Conservation (phyloP, 2,888 invertebrate species). For the Coleophora deauratella region DNA sequence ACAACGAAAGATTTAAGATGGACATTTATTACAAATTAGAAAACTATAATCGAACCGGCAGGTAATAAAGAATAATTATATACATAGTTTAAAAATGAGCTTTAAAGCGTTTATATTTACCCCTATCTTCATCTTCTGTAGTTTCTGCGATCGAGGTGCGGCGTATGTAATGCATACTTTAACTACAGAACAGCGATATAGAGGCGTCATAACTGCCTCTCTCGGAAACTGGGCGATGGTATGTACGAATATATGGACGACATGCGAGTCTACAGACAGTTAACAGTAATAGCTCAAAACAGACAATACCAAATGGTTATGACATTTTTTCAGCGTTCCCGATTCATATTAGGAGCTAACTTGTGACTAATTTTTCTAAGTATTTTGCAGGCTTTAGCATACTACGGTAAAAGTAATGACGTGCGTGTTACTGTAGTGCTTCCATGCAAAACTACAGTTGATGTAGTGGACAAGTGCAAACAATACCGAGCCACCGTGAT, state of each 20-base stretch:
- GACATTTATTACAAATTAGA: neutral
- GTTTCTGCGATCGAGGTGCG: constrained; percentile 93
- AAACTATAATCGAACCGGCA: neutral
- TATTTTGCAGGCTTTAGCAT: constrained; percentile 69
- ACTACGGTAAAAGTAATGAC: constrained; percentile 78
- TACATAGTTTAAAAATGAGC: too few species aligned
- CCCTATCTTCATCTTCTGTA: constrained; percentile 31
- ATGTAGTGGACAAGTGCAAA: constrained; percentile 86
- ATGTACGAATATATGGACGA: too few species aligned
- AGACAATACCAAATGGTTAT: too few species aligned
- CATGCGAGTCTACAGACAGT: too few species aligned
- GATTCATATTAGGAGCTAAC: too few species aligned
- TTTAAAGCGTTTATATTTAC: too few species aligned
- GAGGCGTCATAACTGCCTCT: constrained; percentile 90
- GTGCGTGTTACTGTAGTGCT: constrained; percentile 86
- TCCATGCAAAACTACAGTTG: constrained; percentile 85
- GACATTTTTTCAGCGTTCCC: too few species aligned
- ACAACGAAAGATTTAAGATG: neutral
- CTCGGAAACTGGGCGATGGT: constrained; percentile 91
- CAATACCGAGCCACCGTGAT: constrained; percentile 86
- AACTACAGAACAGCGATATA: constrained; percentile 75
- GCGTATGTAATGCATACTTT: constrained; percentile 84
- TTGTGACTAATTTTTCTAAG: too few species aligned
- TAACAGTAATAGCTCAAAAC: too few species aligned
- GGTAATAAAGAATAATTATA: neutral